Evolutionary conservation across 2,888 invertebrate species (phyloP), one percentile per base, ranked within the genome.

Genomic region (Tridacna gigas): DNA sequence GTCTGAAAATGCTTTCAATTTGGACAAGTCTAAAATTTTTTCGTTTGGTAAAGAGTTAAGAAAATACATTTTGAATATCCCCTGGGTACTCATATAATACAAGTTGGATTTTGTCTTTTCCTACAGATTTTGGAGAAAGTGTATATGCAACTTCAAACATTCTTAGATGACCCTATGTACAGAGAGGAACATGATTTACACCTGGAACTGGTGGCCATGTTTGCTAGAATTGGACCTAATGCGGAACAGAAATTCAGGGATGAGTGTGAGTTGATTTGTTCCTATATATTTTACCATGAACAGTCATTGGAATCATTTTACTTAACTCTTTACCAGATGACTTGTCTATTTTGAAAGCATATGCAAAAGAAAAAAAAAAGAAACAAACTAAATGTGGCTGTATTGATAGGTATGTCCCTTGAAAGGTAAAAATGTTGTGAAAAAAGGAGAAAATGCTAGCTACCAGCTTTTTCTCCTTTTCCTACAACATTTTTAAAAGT

Each of bases 201-300:
- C 73, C 94, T 96, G 79, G 96, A 96, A 86, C 94, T 97, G 25
- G 96, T 97, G 25, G 95, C 95, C 22, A 96, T 96, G 0, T 95
- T 97, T 88, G 96, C 96, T 9, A 94, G 95, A 79, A 96, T 96
- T 84, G 96, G 96, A 25, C 96, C 96, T 22, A 96, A 96, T 90
- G 96, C 96, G 84, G 96, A 96, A 87, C 94, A 95, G 25, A 95
- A 95, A 83, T 96, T 96, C 92, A 93, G 96, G 83, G 96, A 96
- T 93, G 96, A 96, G 93, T 96, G 96, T 96, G 94, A 94, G 95
- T 94, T 37, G 12, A 15, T 37, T 37, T 37, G 2, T 37, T 4
- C 7, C 37, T 37, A 37, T 37, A n/a, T n/a, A n/a, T n/a, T n/a
- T n/a, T n/a, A n/a, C n/a, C n/a, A n/a, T n/a, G n/a, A 37, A 37